Evolutionary conservation across 2,113 vertebrate species (phyloP), one percentile per base, ranked within the genome.

Genomic region (Nothoprocta pentlandii): DNA sequence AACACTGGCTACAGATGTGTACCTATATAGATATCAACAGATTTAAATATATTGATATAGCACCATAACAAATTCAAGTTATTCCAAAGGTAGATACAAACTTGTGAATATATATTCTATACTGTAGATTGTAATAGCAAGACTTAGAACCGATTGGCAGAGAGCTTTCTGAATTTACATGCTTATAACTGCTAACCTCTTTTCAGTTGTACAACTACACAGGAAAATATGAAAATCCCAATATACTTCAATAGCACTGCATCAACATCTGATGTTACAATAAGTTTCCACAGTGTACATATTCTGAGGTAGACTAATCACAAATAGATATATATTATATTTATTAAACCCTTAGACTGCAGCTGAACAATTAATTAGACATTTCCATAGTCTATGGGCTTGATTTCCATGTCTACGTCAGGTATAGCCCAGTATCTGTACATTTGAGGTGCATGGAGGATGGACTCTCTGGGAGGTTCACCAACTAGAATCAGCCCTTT

Each of bases 291-390:
- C 93, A 93, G 93, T 78, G 47, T 85, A 85, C 80, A 75, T 89
- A 78, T 94, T 94, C 66, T 97, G 97, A 97, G 96, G 97, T 98
- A 97, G 97, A 97, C 96, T 94, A 95, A 96, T 85, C 84, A 73
- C 90, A 87, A 71, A 87, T 58, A 76, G 12, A 76, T 71, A 92
- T 56, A 91, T 83, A 82, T 25, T 53, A 53, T 53, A 56, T 85
- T 92, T 84, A 78, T 84, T 59, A 89, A 87, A 86, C 87, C 93
- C 94, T 94, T 51, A 83, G 22, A 61, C 23, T 70, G 79, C 53
- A 81, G 85, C 66, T 69, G 91, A 86, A 93, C 49, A 76, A 73
- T 79, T 16, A 63, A 89, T 77, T 49, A 86, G 54, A 62, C 81
- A 92, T 91, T 80, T 86, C 85, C 58, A 89, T 56, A 64, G 75